Evolutionary conservation across 1,140 invertebrate species (phyloP).

Genomic region (Triops cancriformis): DNA sequence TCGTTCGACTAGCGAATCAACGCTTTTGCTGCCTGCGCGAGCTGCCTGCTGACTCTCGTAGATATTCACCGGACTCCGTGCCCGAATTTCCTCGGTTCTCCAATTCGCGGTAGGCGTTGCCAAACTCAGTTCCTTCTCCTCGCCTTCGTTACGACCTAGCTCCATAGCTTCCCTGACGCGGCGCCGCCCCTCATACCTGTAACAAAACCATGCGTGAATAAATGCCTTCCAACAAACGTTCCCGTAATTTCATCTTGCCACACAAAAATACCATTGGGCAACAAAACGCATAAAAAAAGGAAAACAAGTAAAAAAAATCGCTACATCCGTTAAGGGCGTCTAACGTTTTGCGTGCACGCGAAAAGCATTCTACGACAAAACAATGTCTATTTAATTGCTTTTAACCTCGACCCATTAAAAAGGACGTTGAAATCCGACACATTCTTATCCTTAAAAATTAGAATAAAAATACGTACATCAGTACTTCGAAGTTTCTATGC

Average conservation of each 20-base stretch:
- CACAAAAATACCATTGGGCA: conserved; percentile 5
- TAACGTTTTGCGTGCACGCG: not conserved
- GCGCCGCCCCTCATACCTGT: conserved; percentile 22
- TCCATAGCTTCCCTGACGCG: conserved; percentile 14
- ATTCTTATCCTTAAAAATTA: too few species aligned
- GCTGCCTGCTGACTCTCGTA: conserved; percentile 35
- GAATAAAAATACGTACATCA: too few species aligned
- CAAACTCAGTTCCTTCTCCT: not conserved
- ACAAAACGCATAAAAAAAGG: not conserved
- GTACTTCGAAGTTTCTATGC: too few species aligned
- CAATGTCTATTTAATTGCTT: not conserved
- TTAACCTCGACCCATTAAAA: too few species aligned
- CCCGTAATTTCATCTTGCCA: not conserved
- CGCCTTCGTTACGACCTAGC: not conserved
- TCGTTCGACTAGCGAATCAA: conserved; percentile 61
- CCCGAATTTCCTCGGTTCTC: conserved; percentile 62
- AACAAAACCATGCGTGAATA: conserved; percentile 1
- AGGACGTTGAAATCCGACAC: too few species aligned
- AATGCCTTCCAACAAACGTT: not conserved
- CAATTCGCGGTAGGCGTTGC: conserved; percentile 31
- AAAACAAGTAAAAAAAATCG: not conserved
- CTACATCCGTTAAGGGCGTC: not conserved
- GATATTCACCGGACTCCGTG: conserved; percentile 57
- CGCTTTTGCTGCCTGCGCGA: not conserved
- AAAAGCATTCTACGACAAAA: not conserved